Base-by-base conservation (phyloP, 2,888 invertebrate species). In the Eucriotettix oculatus region DNA sequence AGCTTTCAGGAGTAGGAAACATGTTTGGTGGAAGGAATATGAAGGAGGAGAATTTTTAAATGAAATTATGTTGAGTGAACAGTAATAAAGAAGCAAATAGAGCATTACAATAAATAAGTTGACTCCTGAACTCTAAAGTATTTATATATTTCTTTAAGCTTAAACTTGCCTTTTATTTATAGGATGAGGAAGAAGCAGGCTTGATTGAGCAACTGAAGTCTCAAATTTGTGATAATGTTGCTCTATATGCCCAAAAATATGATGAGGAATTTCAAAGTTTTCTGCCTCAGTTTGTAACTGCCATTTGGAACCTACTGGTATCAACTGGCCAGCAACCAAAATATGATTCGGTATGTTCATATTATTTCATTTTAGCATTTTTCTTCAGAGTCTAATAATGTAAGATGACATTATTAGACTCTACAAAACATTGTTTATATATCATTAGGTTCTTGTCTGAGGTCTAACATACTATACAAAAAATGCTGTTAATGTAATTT, bases 171-270 rank as follows among this genome's bases (percentile, higher is more conserved):
- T 57, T 48, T 64, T 60, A 60, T 44, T 68, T 67, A 16, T 67
- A 90, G 82, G 86, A 86, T 64, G 86, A 89, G 56, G 91, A 93
- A 63, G 90, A 89, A 67, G 85, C 93, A 0, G 93, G 95, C 0
- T 78, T 94, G 1, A 75, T 96, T 69, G 96, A 97, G 71, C 88
- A 92, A 69, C 77, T 97, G 0, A 89, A 94, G 65, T 90, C 95
- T 0, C 96, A 97, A 76, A 88, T 99, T 48, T 99, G 98, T 74
- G 95, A 97, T 72, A 96, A 96, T 71, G 85, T 96, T 12, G 83
- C 87, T 0, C 77, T 99, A 60, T 99, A 97, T 74, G 96, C 98
- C 0, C 90, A 94, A 68, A 96, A 97, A 71, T 99, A 99, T 69
- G 95, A 96, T 70, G 98, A 99, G 73, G 99, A 99, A 71, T 98